Conservation (phyloP, 2,113 vertebrate species). For the Pseudopipra pipra region DNA sequence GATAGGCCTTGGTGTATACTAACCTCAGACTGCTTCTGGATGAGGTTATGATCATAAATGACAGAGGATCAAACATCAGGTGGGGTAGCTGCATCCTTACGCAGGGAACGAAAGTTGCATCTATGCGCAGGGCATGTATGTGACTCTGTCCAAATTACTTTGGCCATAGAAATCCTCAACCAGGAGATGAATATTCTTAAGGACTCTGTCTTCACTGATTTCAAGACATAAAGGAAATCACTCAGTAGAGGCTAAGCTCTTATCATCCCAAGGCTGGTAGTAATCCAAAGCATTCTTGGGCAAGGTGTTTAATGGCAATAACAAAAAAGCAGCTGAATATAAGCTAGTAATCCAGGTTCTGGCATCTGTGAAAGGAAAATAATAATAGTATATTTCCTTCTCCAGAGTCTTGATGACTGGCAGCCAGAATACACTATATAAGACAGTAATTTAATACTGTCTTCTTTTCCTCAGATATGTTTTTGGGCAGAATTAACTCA, state of each 20-base stretch:
- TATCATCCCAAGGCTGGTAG: not conserved
- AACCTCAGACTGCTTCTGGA: not conserved
- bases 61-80: not conserved
- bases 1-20: not conserved
- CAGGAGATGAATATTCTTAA: not conserved
- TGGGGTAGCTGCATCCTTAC: not conserved
- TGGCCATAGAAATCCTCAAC: not conserved
- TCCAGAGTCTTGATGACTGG: not conserved
- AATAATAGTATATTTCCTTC: slow-evolving; percentile 19
- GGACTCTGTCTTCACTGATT: not conserved
- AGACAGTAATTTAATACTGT: not conserved
- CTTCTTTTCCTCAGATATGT: slow-evolving; percentile 13
- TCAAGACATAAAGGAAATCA: not conserved
- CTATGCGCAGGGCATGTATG: not conserved
- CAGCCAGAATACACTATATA: not conserved
- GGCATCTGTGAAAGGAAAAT: not conserved
- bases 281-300: not conserved
- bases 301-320: slow-evolving; percentile 2
- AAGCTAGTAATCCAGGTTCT: not conserved
- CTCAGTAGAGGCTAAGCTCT: not conserved
- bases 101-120: not conserved
- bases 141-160: not conserved
- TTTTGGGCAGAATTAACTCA: slow-evolving; percentile 10
- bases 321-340: slow-evolving; percentile 6
- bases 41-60: not conserved